Conservation (phyloP, 2,113 vertebrate genomes). For the Nansenia antarctica region DNA sequence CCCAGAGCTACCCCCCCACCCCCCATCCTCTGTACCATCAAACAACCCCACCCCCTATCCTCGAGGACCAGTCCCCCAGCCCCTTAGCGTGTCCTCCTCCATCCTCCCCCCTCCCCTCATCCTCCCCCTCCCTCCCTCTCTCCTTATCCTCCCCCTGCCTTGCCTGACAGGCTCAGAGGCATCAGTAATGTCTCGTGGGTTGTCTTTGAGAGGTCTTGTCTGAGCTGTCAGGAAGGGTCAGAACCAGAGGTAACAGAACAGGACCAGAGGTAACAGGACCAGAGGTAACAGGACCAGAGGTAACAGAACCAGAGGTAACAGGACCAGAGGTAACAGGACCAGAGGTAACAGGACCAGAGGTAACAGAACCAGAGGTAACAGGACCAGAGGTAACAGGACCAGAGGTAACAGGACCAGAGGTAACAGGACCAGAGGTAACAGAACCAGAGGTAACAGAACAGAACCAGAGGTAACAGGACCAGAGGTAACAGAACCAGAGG, state of each 20-base stretch:
- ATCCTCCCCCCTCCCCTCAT: slow-evolving; percentile 3
- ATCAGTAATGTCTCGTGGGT: slow-evolving; percentile 64
- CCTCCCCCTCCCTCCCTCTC: slow-evolving; percentile 27
- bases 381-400: too few relatives aligned
- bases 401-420: too few relatives aligned
- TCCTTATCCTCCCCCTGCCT: slow-evolving; percentile 37
- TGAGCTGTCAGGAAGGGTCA: slow-evolving; percentile 63
- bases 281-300: too few relatives aligned
- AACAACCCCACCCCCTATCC: slow-evolving; percentile 30
- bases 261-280: slow-evolving; percentile 53
- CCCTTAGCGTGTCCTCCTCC: slow-evolving; percentile 16
- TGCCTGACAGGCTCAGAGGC: slow-evolving; percentile 67
- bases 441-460: too few relatives aligned
- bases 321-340: too few relatives aligned
- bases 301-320: too few relatives aligned
- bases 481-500: too few relatives aligned
- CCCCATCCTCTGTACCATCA: slow-evolving; percentile 6
- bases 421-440: too few relatives aligned
- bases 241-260: slow-evolving; percentile 53
- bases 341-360: too few relatives aligned
- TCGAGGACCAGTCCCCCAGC: slow-evolving; percentile 35
- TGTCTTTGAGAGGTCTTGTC: slow-evolving; percentile 64
- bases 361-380: too few relatives aligned
- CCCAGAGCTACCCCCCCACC: slow-evolving; percentile 50
- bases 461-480: too few relatives aligned